Base-by-base conservation (phyloP, 2,888 invertebrate genomes). In the Sphaerophoria taeniata region DNA sequence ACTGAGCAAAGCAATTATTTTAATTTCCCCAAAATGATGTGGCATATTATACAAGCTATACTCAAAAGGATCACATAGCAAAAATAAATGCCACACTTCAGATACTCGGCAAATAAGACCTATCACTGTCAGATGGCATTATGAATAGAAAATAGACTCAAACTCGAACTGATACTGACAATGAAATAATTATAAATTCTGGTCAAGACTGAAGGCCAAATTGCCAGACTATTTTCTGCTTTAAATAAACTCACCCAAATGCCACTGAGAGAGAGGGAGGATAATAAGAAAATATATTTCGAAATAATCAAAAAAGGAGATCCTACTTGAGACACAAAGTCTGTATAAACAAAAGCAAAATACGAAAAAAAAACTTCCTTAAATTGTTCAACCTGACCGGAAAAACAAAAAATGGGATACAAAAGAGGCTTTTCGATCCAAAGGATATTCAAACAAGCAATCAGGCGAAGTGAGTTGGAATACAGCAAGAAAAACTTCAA, bases 341-440 rank as follows among this genome's bases (percentile, higher is more conserved):
- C 16, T 53, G 39, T 39, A 58, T 6, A 12, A 51, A 65, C 14
- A 24, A 2, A 2, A 24, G 24, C 24, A 24, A 24, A 24, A 24
- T 24, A 24, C n/a, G n/a, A 39, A 24, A 4, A 39, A 51, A 7
- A 24, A 67, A 67, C 39, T 67, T 53, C 43, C 51, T 53, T 53
- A 67, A 67, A 39, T 67, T 67, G 53, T 67, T 53, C 39, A 67
- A 43, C 67, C 53, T 53, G 67, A 43, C 53, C 67, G 67, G 67
- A 53, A 67, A 67, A 24, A 33, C 6, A 56, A 56, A 63, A 65
- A 51, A 53, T n/a, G 11, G 24, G 6, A 39, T 36, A 24, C 9
- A 39, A 14, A 67, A 67, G 53, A 53, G 53, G 51, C 16, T 53
- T 51, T 53, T 12, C 43, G 9, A 43, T 43, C 31, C 39, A 36